phyloP scores from a whole-genome alignment of 1,140 invertebrate species.

The Mesaphorura yosii region DNA sequence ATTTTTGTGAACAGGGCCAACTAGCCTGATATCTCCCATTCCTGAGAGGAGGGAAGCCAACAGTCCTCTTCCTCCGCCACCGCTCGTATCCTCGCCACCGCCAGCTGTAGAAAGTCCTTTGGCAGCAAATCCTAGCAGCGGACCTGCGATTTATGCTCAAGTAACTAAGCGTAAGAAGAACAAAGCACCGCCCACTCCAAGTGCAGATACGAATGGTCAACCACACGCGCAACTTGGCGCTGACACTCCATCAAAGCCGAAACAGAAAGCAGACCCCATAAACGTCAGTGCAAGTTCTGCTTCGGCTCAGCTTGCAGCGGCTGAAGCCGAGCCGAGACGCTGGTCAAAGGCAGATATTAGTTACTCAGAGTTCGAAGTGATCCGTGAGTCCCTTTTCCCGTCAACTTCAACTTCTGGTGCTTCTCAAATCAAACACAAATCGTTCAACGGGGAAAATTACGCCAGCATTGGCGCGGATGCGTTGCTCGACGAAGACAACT shows the following conservation, averaged over 20 bases:
- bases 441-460: neutral
- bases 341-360: conserved; percentile 31
- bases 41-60: conserved; percentile 29
- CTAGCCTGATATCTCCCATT: conserved; percentile 19
- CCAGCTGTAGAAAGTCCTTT: no score
- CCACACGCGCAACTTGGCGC: neutral
- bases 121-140: neutral
- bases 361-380: conserved; percentile 30
- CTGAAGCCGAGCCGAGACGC: conserved; percentile 17
- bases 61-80: conserved; percentile 28
- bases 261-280: neutral
- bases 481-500: conserved; percentile 30
- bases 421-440: neutral
- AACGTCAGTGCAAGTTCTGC: no score
- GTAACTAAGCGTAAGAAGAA: conserved; percentile 26
- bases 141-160: conserved; percentile 27
- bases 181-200: conserved; percentile 27
- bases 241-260: conserved; percentile 12
- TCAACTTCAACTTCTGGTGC: no score
- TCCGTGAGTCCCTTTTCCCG: conserved; percentile 19
- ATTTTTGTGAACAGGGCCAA: neutral
- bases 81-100: conserved; percentile 18
- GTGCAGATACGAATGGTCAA: neutral
- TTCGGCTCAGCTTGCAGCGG: neutral
- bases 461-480: no score